A percentile compares a stretch with the other conserved stretches of the same genome.
These are phyloP conservation scores for Hippocampus kuda DNA, from an alignment of 2,797 vertebrate species.

Conservation along the genomic window DNA sequence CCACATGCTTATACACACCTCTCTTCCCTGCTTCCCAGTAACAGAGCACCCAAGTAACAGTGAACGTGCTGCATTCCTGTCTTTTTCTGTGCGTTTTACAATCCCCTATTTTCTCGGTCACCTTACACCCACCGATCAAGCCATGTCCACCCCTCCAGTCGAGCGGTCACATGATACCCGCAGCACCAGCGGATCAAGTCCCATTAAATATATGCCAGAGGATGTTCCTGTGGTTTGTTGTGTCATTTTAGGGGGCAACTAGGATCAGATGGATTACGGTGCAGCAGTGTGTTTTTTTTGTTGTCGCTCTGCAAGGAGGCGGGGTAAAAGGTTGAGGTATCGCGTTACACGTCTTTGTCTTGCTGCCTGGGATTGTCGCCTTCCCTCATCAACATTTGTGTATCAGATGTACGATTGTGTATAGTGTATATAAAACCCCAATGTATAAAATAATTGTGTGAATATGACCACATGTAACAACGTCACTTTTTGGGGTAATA, in stretches of 20 bases:
- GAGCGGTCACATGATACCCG: slow-evolving; percentile 36
- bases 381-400: not conserved
- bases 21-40: slow-evolving; percentile 33
- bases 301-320: slow-evolving; percentile 25
- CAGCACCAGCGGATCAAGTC: slow-evolving; percentile 40
- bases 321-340: slow-evolving; percentile 32
- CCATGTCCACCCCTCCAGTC: slow-evolving; percentile 27
- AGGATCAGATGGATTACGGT: slow-evolving; percentile 43
- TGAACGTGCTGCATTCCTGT: slow-evolving; percentile 49
- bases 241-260: slow-evolving; percentile 46
- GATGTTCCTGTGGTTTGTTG: slow-evolving; percentile 40
- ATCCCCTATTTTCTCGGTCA: slow-evolving; percentile 39
- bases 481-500: not conserved
- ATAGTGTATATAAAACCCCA: too few species aligned
- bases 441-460: not conserved
- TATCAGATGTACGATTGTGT: not conserved
- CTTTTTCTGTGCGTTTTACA: slow-evolving; percentile 47
- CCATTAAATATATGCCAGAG: slow-evolving; percentile 46
- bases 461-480: not conserved
- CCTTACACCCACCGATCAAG: slow-evolving; percentile 39
- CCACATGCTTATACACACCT: slow-evolving; percentile 22
- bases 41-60: slow-evolving; percentile 31
- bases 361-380: slow-evolving; percentile 10
- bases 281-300: slow-evolving; percentile 16
- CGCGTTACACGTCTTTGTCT: slow-evolving; percentile 48